These are phyloP conservation scores for Pseudobourletiella spinata DNA, from an alignment of 1,140 invertebrate species.

Conservation along the genomic window DNA sequence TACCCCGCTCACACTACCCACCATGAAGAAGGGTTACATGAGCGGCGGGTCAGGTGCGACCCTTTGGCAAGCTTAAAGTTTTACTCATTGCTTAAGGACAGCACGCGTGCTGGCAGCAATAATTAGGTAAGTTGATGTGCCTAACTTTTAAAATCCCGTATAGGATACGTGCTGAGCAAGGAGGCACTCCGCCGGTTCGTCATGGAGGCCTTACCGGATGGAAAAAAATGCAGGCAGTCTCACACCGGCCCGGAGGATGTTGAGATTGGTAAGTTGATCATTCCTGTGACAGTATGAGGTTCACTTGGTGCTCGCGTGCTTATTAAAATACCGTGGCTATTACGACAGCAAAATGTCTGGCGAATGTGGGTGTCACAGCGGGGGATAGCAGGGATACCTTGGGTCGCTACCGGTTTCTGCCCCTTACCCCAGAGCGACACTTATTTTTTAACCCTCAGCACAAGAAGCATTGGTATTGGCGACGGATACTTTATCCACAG, in stretches of 20 bases:
- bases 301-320: too few relatives aligned
- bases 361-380: slow-evolving; percentile 73
- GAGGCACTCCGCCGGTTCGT: slow-evolving; percentile 66
- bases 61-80: too few relatives aligned
- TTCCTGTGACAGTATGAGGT: too few relatives aligned
- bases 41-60: too few relatives aligned
- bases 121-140: too few relatives aligned
- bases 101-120: too few relatives aligned
- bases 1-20: slow-evolving; percentile 74
- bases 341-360: slow-evolving; percentile 77
- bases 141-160: too few relatives aligned
- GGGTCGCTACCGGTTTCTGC: slow-evolving; percentile 83
- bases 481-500: too few relatives aligned
- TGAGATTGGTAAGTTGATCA: slow-evolving; percentile 72
- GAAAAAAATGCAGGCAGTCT: slow-evolving; percentile 56
- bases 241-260: slow-evolving; percentile 83
- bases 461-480: too few relatives aligned
- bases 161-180: slow-evolving; percentile 76
- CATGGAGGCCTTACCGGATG: slow-evolving; percentile 57
- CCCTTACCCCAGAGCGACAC: slow-evolving; percentile 84
- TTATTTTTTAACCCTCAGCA: too few relatives aligned
- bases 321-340: too few relatives aligned
- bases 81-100: too few relatives aligned
- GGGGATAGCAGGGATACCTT: slow-evolving; percentile 75
- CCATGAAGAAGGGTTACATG: slow-evolving; percentile 77